phyloP scores from a whole-genome alignment of 2,113 vertebrate genomes.

The Antechinus stuartii region DNA sequence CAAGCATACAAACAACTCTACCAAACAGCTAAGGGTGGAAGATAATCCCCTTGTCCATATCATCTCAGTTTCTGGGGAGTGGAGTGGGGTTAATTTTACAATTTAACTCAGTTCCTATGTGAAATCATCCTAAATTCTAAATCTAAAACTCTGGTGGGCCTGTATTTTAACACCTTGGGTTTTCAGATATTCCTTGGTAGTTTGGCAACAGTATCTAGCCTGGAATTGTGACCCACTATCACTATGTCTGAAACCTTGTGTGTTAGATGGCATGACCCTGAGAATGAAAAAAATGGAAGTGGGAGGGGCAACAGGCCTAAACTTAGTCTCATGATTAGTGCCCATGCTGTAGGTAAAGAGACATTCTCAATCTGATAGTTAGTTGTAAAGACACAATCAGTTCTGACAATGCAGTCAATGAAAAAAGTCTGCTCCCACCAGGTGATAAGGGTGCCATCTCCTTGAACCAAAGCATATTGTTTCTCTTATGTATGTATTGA shows the following conservation, averaged over 20 bases:
- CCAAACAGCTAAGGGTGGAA: background rate
- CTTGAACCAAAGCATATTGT: background rate
- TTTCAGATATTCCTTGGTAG: background rate
- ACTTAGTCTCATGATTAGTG: background rate
- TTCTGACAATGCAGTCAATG: background rate
- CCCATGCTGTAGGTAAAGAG: background rate
- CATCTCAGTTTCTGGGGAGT: background rate
- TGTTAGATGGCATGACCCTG: too few species aligned
- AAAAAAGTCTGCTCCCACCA: background rate
- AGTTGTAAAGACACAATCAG: background rate
- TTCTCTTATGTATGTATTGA: background rate
- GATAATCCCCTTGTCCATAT: background rate
- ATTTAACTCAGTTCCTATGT: background rate
- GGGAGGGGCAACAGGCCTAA: background rate
- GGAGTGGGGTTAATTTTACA: background rate
- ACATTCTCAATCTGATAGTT: background rate
- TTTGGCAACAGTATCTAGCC: background rate
- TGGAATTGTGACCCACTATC: background rate
- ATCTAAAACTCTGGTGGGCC: background rate
- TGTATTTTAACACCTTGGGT: background rate
- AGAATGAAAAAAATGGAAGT: background rate
- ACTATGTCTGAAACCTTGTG: background rate
- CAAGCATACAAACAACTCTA: background rate
- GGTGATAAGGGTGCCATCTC: background rate
- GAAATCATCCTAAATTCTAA: background rate